These are phyloP conservation scores for Teleopsis dalmanni DNA, from an alignment of 1,140 invertebrate species.

Conservation along the genomic window DNA sequence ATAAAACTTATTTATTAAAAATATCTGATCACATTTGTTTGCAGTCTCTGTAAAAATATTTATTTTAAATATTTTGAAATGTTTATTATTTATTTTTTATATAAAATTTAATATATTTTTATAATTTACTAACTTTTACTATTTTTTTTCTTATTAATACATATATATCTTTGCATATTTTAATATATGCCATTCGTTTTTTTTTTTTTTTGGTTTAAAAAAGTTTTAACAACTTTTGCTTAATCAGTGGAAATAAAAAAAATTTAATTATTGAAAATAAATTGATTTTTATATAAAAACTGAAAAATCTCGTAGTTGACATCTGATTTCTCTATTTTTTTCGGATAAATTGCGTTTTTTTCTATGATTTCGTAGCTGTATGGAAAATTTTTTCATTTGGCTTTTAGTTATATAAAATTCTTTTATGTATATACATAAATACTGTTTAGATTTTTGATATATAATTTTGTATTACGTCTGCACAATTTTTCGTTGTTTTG, in stretches of 20 bases:
- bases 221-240: too few relatives aligned
- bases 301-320: not conserved
- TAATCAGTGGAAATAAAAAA: not conserved
- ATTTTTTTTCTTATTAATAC: not conserved
- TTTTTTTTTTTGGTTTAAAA: too few relatives aligned
- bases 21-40: conserved; percentile 46
- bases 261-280: not conserved
- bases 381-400: too few relatives aligned
- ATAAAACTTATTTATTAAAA: conserved; percentile 17
- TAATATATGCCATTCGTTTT: too few relatives aligned
- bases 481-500: not conserved
- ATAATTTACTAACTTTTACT: not conserved
- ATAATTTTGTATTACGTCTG: not conserved
- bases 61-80: not conserved
- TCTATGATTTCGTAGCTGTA: too few relatives aligned
- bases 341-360: too few relatives aligned
- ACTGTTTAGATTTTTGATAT: too few relatives aligned
- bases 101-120: not conserved
- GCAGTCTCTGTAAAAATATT: conserved; percentile 36
- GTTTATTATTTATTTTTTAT: not conserved
- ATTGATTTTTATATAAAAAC: not conserved
- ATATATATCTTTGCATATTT: too few relatives aligned
- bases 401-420: too few relatives aligned
- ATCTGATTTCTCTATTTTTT: too few relatives aligned
- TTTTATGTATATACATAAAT: too few relatives aligned